A percentile compares a stretch with the other conserved stretches of the same genome.
phyloP scores from a whole-genome alignment of 2,113 vertebrate species.

The Xyrauchen texanus region DNA sequence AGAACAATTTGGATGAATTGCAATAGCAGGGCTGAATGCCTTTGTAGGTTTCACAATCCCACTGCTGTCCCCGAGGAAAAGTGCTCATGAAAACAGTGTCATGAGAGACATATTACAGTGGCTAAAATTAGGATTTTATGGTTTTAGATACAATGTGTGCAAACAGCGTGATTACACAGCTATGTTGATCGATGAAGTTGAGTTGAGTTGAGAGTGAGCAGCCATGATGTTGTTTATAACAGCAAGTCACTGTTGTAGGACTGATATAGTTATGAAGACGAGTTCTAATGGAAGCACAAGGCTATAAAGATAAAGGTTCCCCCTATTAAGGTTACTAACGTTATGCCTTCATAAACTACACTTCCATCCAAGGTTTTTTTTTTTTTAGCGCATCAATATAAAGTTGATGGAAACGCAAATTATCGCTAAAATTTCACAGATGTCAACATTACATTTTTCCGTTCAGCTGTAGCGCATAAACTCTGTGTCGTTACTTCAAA shows the following conservation, averaged over 20 bases:
- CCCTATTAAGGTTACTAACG: neutral
- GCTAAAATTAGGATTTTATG: conserved; percentile 23
- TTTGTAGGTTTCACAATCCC: neutral
- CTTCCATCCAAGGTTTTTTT: no score
- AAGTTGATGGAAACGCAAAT: no score
- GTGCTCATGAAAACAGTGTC: conserved; percentile 24
- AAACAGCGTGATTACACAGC: conserved; percentile 13
- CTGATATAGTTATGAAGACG: conserved; percentile 21
- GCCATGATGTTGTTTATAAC: conserved; percentile 24
- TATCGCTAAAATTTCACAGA: no score
- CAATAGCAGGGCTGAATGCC: neutral
- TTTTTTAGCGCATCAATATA: no score
- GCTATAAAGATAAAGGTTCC: neutral
- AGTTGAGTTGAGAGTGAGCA: neutral
- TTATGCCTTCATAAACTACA: no score
- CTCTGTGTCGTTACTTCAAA: no score
- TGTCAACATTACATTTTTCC: no score
- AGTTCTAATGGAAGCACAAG: conserved; percentile 7
- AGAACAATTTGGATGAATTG: conserved; percentile 16
- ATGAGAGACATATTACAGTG: conserved; percentile 5
- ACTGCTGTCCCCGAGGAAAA: conserved; percentile 13
- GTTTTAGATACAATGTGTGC: conserved; percentile 28
- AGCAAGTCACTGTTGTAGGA: conserved; percentile 7
- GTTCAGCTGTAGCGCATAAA: no score
- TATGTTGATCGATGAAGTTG: neutral